These are phyloP conservation scores for Heliconius nattereri DNA, from an alignment of 1,140 invertebrate genomes.

Conservation along the genomic window DNA sequence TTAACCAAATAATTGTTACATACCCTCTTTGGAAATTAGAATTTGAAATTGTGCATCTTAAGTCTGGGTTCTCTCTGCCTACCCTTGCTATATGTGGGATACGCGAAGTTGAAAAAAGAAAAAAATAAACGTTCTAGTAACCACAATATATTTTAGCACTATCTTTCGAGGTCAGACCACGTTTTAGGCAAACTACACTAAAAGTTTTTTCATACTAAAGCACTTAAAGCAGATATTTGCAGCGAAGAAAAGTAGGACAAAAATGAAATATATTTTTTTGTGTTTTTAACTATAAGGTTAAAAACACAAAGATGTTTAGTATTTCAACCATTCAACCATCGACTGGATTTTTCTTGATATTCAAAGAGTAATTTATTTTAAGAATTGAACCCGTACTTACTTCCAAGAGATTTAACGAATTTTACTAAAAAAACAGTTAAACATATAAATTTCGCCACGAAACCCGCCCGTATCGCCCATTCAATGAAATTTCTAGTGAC, in stretches of 20 bases:
- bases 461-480: neutral
- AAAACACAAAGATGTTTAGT: neutral
- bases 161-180: slow-evolving; percentile 20
- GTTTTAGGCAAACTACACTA: slow-evolving; percentile 25
- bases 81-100: too few relatives aligned
- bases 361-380: too few relatives aligned
- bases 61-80: too few relatives aligned
- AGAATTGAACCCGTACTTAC: neutral
- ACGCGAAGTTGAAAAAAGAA: too few relatives aligned
- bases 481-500: neutral
- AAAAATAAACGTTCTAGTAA: neutral
- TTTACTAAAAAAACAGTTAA: neutral
- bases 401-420: neutral
- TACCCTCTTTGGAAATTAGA: too few relatives aligned
- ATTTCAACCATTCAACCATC: neutral
- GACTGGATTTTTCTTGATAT: neutral
- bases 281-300: neutral
- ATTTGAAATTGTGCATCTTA: neutral
- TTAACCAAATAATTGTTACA: neutral
- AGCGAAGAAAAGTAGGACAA: slow-evolving; percentile 28
- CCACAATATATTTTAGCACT: slow-evolving; percentile 11
- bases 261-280: slow-evolving; percentile 1
- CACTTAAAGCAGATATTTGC: slow-evolving; percentile 26
- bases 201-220: slow-evolving; percentile 27
- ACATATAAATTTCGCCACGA: neutral